Evolutionary conservation across 2,888 invertebrate species (phyloP), one percentile per base, ranked within the genome.

Genomic region (Phragmatobia fuliginosa): DNA sequence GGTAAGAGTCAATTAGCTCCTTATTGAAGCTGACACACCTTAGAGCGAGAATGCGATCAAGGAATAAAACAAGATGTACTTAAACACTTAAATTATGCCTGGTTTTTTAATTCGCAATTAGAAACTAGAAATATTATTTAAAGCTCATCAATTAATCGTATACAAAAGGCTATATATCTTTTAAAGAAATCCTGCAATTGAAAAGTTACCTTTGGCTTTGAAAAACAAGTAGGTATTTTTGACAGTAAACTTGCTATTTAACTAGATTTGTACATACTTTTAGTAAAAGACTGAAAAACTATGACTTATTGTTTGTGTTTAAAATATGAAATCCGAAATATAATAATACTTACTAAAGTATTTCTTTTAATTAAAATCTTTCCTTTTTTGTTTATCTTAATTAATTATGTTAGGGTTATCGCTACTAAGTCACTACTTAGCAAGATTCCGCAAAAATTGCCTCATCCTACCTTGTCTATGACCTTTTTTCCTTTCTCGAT

Each of bases 1-100:
- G 52, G 38, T 62, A 31, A 38, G n/a, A 68, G 69, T 64, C 52
- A 68, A 75, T 70, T 68, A 68, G 60, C 58, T 68, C 66, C 59
- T 68, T 68, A 62, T 73, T 72, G 62, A 52, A 33, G 59, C 66
- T 32, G 36, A 28, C 58, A 41, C 62, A 65, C 59, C n/a, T 71
- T 64, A n/a, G 67, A 41, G 11, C 36, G 62, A 62, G 52, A 61
- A 66, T 66, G 38, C 68, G 45, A 71, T 65, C 41, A 33, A 45
- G 31, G n/a, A 41, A 41, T 60, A 38, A 52, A 38, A 5, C 18
- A 38, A 38, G 38, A 38, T 65, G 58, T 14, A 11, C 0, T 28
- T 56, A 28, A 14, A 11, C 25, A 52, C 25, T 25, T 52, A 38
- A 4, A 62, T 28, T 14, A 25, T 25, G 52, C 11, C 25, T 11